Percentiles rank a stretch among this genome's conserved stretches.
Evolutionary conservation across 2,888 invertebrate species (phyloP).

Genomic region (Eledona agricola): DNA sequence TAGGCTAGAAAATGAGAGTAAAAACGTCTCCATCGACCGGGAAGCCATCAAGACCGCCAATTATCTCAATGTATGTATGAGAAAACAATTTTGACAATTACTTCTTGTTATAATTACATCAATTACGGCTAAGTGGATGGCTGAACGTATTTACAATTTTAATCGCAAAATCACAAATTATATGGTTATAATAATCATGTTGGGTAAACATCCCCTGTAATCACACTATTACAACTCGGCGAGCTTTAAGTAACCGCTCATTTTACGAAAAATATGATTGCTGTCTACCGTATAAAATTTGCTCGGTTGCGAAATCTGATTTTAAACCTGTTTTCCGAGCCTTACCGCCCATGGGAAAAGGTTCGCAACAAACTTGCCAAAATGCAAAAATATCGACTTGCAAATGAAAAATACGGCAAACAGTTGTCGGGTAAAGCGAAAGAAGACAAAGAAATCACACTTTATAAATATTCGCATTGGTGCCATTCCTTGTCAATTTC

Average conservation of each 20-base stretch:
- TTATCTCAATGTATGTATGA: conserved; percentile 35
- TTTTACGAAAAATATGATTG: conserved; percentile 21
- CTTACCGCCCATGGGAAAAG: too few species aligned
- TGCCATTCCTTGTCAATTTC: too few species aligned
- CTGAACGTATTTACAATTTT: conserved; percentile 50
- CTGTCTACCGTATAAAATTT: conserved; percentile 22
- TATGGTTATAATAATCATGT: conserved; percentile 48
- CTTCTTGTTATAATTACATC: conserved; percentile 41
- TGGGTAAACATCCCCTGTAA: conserved; percentile 49
- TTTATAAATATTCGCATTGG: too few species aligned
- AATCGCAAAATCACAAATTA: conserved; percentile 51
- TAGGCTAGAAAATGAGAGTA: too few species aligned
- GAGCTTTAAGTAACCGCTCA: conserved; percentile 27
- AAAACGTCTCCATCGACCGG: too few species aligned
- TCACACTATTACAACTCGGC: conserved; percentile 53
- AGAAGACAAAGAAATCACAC: too few species aligned
- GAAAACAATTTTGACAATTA: conserved; percentile 45
- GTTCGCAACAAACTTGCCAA: too few species aligned
- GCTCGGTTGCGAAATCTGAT: conserved; percentile 5
- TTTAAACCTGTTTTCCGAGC: conserved; percentile 7
- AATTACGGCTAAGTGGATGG: conserved; percentile 36
- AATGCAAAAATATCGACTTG: too few species aligned
- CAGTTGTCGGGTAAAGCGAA: too few species aligned
- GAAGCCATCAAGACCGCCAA: conserved; percentile 6
- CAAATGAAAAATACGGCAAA: too few species aligned